Evolutionary conservation across 2,113 vertebrate species (phyloP).

Genomic region (Oreochromis niloticus): DNA sequence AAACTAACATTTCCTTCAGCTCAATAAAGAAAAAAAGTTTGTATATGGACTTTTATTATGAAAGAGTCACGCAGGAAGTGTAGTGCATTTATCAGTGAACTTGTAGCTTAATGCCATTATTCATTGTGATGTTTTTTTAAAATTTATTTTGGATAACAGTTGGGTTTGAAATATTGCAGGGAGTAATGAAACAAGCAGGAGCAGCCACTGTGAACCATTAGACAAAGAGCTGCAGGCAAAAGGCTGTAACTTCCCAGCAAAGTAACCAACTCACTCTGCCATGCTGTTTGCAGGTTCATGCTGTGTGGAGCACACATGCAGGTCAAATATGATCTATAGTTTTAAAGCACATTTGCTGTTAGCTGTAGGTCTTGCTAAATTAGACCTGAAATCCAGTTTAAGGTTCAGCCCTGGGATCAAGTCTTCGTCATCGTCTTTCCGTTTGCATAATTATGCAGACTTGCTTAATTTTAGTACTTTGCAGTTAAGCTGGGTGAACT

Average conservation of each 20-base stretch:
- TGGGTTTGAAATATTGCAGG: not conserved
- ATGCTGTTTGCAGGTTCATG: not conserved
- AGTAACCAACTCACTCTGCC: not conserved
- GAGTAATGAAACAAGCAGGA: not conserved
- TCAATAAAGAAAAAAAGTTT: not conserved
- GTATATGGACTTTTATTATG: not conserved
- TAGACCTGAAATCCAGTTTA: not conserved
- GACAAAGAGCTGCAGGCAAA: not conserved
- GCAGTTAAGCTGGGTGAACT: not conserved
- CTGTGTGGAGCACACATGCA: not conserved
- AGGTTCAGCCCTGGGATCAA: not conserved
- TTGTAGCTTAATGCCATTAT: not conserved
- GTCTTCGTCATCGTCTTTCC: not conserved
- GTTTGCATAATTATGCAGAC: not conserved
- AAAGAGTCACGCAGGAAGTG: not conserved
- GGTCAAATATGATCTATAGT: not conserved
- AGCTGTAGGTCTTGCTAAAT: not conserved
- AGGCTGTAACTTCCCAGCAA: not conserved
- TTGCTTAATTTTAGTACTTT: not conserved
- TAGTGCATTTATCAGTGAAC: not conserved
- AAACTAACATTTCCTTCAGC: not conserved
- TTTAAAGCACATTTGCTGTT: not conserved
- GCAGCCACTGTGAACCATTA: not conserved
- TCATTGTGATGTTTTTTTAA: rapidly evolving
- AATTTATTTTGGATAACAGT: not conserved